Evolutionary conservation across 2,797 vertebrate genomes (phyloP), one percentile per base, ranked within the genome.

Genomic region (Coregonus sp.): DNA sequence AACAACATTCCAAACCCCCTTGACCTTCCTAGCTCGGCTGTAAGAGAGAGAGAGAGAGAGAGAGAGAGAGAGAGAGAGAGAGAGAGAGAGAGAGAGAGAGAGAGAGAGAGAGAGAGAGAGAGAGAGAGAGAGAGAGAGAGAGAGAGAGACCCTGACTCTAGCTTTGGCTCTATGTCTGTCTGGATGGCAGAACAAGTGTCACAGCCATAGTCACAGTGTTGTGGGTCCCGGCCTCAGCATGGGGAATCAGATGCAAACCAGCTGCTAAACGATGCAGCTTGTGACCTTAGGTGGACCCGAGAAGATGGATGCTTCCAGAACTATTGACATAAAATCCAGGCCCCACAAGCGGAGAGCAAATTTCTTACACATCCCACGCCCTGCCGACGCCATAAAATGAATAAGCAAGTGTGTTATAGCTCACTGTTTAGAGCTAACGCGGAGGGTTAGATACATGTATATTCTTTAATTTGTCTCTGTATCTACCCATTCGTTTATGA

Each of bases 201-300:
- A 16, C 29, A 35, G 14, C 29, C 15, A 86, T 52, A 61, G 71
- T 61, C 37, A 61, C 86, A 76, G 75, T 86, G 84, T 81, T 20
- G 5, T 61, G 56, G 20, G 81, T 81, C 78, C 81, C 74, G 63
- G 84, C 79, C 86, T 80, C 83, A 29, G 20, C 37, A 76, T 76
- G 71, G 77, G 73, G 67, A 79, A 84, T 87, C 80, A 73, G 37
- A 89, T 89, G 89, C 86, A 90, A 91, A 91, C 82, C 83, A 78
- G 82, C 75, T 11, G 82, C 73, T 91, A 86, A 91, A 80, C 88
- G 90, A 91, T 90, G 89, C 90, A 77, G 82, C 79, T 70, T 4
- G 75, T 91, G 91, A 92, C 92, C 92, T 93, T 93, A 92, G 89
- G 85, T 88, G 92, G 88, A 90, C 90, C 90, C 84, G 82, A 68